Base-by-base conservation (phyloP, 2,888 invertebrate genomes). In the Epirrita christyi region DNA sequence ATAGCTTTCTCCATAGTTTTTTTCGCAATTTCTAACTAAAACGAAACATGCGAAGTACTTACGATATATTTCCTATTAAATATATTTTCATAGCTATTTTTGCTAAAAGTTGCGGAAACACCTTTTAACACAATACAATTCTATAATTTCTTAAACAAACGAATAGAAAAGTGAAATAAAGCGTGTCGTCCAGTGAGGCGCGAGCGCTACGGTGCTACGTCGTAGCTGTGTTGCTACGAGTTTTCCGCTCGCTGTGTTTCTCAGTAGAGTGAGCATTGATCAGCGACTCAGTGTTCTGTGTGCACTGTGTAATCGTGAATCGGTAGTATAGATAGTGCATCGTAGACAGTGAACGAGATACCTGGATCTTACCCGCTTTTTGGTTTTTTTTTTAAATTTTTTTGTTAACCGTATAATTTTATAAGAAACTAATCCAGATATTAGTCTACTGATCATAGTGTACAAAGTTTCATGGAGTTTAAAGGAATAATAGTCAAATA, bases 131-230 rank as follows among this genome's bases (percentile, higher is more conserved):
- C 32, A 32, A 28, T 28, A 28, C 6, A 29, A 8, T 42, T 41
- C 9, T 9, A 43, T 14, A 43, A 46, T 54, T 9, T 32, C 2
- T 32, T 9, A 32, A 21, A 21, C 21, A 21, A 21, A 21, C 21
- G n/a, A n/a, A n/a, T n/a, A n/a, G 28, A 6, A 29, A 32, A 5
- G 52, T 50, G 40, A n/a, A 57, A 52, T 55, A 58, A 59, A 42
- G 50, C 53, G 28, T 48, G 55, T 41, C 4, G 38, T 44, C 40
- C 55, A 59, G 14, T 47, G 52, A 52, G 28, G 38, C 53, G 54
- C 15, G 42, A 37, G 59, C 46, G 27, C 21, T 21, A 21, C 41
- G 37, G 6, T 8, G 58, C 48, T 47, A 52, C 54, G 50, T n/a
- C 53, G 51, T 47, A 51, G 51, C 43, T n/a, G 21, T 9, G 21